Conservation (phyloP, 2,888 invertebrate species). For the Agrotis segetum region DNA sequence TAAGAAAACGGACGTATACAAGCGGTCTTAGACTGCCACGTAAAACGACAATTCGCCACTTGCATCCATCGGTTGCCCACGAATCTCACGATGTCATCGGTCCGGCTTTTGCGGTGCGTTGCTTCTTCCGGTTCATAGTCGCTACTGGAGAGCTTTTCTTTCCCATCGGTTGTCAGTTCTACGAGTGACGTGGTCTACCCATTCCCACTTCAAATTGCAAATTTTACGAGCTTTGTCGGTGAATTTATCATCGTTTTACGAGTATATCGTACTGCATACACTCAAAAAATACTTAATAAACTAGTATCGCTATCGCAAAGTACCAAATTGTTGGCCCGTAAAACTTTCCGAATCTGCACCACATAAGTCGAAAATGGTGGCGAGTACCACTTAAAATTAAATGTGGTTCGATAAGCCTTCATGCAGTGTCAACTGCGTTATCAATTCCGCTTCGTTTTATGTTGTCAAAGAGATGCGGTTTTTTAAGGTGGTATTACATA, state of each 20-base stretch:
- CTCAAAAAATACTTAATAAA: neutral
- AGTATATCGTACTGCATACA: neutral
- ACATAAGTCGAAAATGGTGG: constrained; percentile 23
- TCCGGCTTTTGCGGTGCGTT: too few relatives aligned
- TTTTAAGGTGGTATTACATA: neutral
- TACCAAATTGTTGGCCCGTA: constrained; percentile 8
- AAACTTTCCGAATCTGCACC: constrained; percentile 15
- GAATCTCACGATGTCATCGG: too few relatives aligned
- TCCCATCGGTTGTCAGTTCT: too few relatives aligned
- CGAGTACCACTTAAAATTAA: constrained; percentile 53
- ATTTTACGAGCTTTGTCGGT: too few relatives aligned
- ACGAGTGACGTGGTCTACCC: too few relatives aligned
- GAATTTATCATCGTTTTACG: neutral
- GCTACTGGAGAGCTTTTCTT: too few relatives aligned
- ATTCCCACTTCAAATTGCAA: too few relatives aligned
- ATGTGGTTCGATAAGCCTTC: constrained; percentile 47
- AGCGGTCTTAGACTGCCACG: too few relatives aligned
- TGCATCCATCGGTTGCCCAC: too few relatives aligned
- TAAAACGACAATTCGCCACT: too few relatives aligned
- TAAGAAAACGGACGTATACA: too few relatives aligned
- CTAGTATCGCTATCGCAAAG: constrained; percentile 15
- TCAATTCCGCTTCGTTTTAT: constrained; percentile 42
- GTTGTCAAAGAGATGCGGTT: constrained; percentile 17
- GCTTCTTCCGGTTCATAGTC: too few relatives aligned
- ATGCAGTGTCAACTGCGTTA: constrained; percentile 34